Evolutionary conservation across 2,797 vertebrate species (phyloP), one percentile per base, ranked within the genome.

Genomic region (Megalops cyprinoides): DNA sequence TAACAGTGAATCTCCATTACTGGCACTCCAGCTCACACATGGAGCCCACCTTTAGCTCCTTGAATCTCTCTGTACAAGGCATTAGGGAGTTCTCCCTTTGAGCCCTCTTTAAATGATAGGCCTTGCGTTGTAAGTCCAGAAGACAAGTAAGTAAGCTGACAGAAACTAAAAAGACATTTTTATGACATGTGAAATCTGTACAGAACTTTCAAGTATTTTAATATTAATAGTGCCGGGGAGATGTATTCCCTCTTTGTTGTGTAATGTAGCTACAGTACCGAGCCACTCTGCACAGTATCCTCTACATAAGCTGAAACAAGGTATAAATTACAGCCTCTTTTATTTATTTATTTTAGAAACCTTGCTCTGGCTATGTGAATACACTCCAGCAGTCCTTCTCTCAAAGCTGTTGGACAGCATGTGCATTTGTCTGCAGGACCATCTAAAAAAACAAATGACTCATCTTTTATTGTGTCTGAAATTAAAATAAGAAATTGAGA

Each of bases 101-200:
- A 81, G 83, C 81, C 76, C 84, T 75, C 60, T 14, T 55, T 83
- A 85, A 87, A 85, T 69, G 81, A 78, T 77, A 42, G 71, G 80
- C 79, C 73, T 73, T 80, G 81, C n/a, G n/a, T n/a, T 82, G 78
- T 86, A 85, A 87, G 82, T 49, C n/a, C 49, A 81, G 77, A 79
- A 85, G 86, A 87, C 82, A 88, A 86, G 83, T 87, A 88, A 86
- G 85, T 85, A 84, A 80, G 85, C 84, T 80, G 86, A 86, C 77
- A 87, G 82, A 81, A 88, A 91, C 85, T 87, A 48, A 89, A 89
- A 87, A 90, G 86, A 51, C 62, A 80, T 87, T 90, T 89, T 90
- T 77, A 90, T 87, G 84, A 89, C 85, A 82, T 82, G 67, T 82
- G 86, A 89, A 86, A 88, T 88, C 83, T 84, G 75, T 85, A 87